Evolutionary conservation across 1,140 invertebrate species (phyloP).

Genomic region (Drosophila lini): DNA sequence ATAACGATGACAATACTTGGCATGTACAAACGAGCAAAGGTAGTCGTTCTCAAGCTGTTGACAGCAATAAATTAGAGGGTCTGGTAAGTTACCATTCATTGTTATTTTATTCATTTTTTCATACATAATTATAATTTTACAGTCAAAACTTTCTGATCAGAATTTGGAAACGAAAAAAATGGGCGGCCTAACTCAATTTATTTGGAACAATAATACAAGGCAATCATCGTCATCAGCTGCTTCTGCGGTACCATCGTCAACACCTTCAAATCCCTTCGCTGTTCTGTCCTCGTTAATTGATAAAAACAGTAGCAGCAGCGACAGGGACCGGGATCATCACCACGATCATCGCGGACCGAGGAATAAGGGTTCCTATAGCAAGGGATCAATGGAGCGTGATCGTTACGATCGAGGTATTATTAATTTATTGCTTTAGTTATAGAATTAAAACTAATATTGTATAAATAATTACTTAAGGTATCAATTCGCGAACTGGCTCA

Average conservation of each 20-base stretch:
- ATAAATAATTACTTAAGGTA: slow-evolving; percentile 68
- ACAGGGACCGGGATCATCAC: slow-evolving; percentile 56
- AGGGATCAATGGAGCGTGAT: slow-evolving; percentile 85
- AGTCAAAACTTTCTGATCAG: slow-evolving; percentile 63
- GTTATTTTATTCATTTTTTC: background rate
- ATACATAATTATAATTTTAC: background rate
- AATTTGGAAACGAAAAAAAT: slow-evolving; percentile 80
- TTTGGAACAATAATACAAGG: slow-evolving; percentile 58
- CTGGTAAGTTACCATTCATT: slow-evolving; percentile 50
- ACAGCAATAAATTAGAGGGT: slow-evolving; percentile 73
- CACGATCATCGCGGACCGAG: slow-evolving; percentile 72
- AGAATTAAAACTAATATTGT: background rate
- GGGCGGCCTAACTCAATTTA: slow-evolving; percentile 70
- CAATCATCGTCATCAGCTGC: slow-evolving; percentile 42
- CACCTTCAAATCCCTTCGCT: slow-evolving; percentile 78
- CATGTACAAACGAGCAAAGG: slow-evolving; percentile 78
- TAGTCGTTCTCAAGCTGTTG: slow-evolving; percentile 74
- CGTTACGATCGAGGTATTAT: slow-evolving; percentile 68
- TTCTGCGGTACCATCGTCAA: slow-evolving; percentile 52
- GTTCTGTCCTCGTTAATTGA: slow-evolving; percentile 71
- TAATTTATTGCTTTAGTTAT: background rate
- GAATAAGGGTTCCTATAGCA: slow-evolving; percentile 85
- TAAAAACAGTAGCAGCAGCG: slow-evolving; percentile 50
- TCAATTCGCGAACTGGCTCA: slow-evolving; percentile 86
- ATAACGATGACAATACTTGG: slow-evolving; percentile 77